phyloP scores from a whole-genome alignment of 2,888 invertebrate genomes.

The Pantelozetes paolii region DNA sequence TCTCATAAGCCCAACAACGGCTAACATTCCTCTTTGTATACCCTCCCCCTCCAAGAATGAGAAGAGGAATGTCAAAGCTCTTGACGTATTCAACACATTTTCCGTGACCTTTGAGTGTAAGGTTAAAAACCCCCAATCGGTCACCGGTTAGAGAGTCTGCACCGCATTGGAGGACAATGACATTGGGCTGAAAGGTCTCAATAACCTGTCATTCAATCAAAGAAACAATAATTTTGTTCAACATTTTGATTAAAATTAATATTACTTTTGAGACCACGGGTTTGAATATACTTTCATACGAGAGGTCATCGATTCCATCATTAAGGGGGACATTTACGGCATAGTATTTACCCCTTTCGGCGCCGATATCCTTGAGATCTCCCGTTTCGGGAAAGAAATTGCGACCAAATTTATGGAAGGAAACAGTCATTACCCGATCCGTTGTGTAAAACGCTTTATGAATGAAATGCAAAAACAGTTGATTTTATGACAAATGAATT shows the following conservation, averaged over 20 bases:
- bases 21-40: slow-evolving; percentile 99
- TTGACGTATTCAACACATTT: slow-evolving; percentile 98
- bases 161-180: slow-evolving; percentile 96
- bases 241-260: too few species aligned
- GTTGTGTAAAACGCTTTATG: slow-evolving; percentile 99
- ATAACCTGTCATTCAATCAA: too few species aligned
- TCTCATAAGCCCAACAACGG: slow-evolving; percentile 98
- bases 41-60: slow-evolving; percentile 96
- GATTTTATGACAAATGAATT: too few species aligned
- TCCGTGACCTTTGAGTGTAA: slow-evolving; percentile 91
- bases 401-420: slow-evolving; percentile 99
- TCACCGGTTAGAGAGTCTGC: slow-evolving; percentile 97
- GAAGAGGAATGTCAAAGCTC: slow-evolving; percentile 89
- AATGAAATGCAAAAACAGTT: too few species aligned
- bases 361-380: slow-evolving; percentile 64
- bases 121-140: slow-evolving; percentile 94
- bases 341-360: slow-evolving; percentile 86
- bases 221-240: too few species aligned
- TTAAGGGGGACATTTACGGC: slow-evolving; percentile 96
- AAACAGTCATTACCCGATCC: slow-evolving; percentile 98
- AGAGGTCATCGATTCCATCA: slow-evolving; percentile 98
- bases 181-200: slow-evolving; percentile 97
- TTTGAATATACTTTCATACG: slow-evolving; percentile 84
- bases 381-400: slow-evolving; percentile 99
- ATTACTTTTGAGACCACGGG: slow-evolving; percentile 81